Evolutionary conservation across 2,113 vertebrate species (phyloP).

Genomic region (Sardina pilchardus): DNA sequence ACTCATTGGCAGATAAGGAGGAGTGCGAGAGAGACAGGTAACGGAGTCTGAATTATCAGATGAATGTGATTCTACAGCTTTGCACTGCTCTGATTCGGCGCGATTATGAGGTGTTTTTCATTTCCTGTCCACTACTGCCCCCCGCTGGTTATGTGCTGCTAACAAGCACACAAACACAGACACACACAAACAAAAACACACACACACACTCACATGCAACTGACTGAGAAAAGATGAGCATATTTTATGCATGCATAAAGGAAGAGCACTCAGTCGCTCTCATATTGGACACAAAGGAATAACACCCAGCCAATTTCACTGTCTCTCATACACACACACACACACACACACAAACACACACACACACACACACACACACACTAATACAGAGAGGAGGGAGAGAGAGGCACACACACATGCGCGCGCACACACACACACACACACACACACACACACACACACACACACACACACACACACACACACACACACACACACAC

Average conservation of each 20-base stretch:
- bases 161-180: neutral
- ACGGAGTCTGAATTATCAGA: neutral
- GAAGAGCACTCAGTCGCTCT: neutral
- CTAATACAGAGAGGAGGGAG: neutral
- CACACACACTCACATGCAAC: neutral
- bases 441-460: neutral
- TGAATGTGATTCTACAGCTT: neutral
- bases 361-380: neutral
- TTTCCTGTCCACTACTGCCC: neutral
- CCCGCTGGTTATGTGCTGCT: neutral
- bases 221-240: neutral
- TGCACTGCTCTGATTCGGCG: neutral
- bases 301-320: too few species aligned
- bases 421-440: neutral
- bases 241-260: neutral
- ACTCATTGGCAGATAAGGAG: neutral
- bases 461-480: neutral
- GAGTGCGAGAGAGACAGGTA: neutral
- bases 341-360: neutral
- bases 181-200: neutral
- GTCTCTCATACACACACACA: neutral
- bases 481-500: neutral
- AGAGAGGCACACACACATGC: neutral
- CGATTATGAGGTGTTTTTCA: neutral
- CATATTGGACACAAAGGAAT: neutral